Conservation (phyloP, 2,113 vertebrate genomes). For the Lontra canadensis region DNA sequence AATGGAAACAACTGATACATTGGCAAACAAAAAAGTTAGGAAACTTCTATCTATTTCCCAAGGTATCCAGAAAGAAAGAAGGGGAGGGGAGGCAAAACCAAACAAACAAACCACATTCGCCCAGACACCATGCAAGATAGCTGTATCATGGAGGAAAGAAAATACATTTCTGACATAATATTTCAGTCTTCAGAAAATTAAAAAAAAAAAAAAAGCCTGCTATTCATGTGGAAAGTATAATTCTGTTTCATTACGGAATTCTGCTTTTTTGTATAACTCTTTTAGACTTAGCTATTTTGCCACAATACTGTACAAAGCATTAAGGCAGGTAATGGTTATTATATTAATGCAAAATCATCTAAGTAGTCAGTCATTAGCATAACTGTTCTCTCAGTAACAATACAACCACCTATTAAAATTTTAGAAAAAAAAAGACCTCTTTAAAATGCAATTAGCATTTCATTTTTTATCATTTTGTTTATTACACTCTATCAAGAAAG, state of each 20-base stretch:
- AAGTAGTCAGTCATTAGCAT: conserved; percentile 86
- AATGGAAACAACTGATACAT: conserved; percentile 28
- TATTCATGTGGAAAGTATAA: conserved; percentile 77
- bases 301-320: conserved; percentile 78
- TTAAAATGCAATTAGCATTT: conserved; percentile 88
- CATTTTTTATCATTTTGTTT: conserved; percentile 85
- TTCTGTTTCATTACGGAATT: conserved; percentile 81
- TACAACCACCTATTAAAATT: conserved; percentile 79
- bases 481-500: conserved; percentile 79
- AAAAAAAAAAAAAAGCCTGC: conserved; percentile 56
- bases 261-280: conserved; percentile 80
- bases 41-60: conserved; percentile 48
- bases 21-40: conserved; percentile 54
- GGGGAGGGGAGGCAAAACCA: not conserved
- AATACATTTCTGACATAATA: conserved; percentile 71
- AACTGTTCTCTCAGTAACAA: conserved; percentile 85
- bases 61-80: not conserved
- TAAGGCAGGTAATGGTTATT: conserved; percentile 87
- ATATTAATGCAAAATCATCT: conserved; percentile 87
- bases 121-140: conserved; percentile 51
- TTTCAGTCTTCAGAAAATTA: conserved; percentile 74
- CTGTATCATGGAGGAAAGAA: conserved; percentile 52
- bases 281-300: conserved; percentile 81
- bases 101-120: not conserved
- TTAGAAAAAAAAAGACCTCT: conserved; percentile 62